phyloP scores from a whole-genome alignment of 1,140 invertebrate genomes.

The Panonychus citri region DNA sequence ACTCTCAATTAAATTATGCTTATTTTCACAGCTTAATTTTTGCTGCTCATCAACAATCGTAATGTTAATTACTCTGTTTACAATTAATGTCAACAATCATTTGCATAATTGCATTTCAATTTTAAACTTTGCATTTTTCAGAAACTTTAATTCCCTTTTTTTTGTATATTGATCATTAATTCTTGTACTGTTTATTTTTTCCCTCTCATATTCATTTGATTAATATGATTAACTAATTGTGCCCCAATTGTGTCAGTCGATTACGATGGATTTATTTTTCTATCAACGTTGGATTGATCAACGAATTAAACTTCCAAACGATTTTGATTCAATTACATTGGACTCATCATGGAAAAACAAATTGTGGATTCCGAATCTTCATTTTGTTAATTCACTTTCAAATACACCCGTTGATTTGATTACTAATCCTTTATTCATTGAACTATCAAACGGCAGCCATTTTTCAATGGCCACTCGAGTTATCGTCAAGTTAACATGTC shows the following conservation, averaged over 20 bases:
- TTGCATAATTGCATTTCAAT: neutral
- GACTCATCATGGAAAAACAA: neutral
- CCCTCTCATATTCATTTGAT: too few species aligned
- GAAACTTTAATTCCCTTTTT: neutral
- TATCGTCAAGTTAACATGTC: constrained; percentile 11
- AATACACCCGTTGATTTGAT: constrained; percentile 8
- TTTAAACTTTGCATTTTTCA: neutral
- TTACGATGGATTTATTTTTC: neutral
- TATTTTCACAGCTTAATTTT: neutral
- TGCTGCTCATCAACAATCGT: neutral
- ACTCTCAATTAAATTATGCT: neutral
- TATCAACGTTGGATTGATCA: neutral
- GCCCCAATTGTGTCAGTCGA: neutral
- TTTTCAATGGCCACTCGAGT: neutral
- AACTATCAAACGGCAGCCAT: neutral
- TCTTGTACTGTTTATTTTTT: too few species aligned
- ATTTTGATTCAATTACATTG: neutral
- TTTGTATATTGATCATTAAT: neutral
- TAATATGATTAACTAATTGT: neutral
- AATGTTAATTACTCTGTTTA: neutral
- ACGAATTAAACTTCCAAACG: neutral
- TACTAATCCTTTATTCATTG: neutral
- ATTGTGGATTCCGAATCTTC: constrained; percentile 2
- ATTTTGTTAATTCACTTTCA: constrained; percentile 5
- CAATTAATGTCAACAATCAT: neutral